Evolutionary conservation across 1,140 invertebrate genomes (phyloP).

Genomic region (Drosophila subpulchrella): DNA sequence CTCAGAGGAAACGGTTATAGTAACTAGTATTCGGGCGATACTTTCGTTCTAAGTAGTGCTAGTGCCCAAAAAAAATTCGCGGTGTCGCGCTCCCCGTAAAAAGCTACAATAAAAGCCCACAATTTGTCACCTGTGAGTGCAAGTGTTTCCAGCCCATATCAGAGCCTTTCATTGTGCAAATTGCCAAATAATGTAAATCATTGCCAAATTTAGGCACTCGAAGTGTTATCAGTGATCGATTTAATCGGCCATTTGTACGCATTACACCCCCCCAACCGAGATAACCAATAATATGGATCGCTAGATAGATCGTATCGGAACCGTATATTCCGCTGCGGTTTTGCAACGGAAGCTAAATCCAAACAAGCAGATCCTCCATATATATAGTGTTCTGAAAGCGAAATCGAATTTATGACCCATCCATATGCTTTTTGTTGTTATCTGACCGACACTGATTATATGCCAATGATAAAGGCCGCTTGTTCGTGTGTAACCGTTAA

Average conservation of each 20-base stretch:
- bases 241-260: slow-evolving; percentile 52
- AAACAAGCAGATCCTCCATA: background rate
- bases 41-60: slow-evolving; percentile 9
- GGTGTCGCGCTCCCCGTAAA: slow-evolving; percentile 8
- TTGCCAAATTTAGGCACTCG: slow-evolving; percentile 48
- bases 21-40: slow-evolving; percentile 5
- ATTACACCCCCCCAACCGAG: slow-evolving; percentile 11
- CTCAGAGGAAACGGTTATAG: slow-evolving; percentile 70
- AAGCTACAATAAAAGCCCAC: slow-evolving; percentile 14
- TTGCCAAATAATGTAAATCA: slow-evolving; percentile 68
- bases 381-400: slow-evolving; percentile 9
- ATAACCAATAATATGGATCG: background rate
- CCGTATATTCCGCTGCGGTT: background rate
- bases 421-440: slow-evolving; percentile 54
- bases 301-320: background rate
- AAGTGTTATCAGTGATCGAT: slow-evolving; percentile 51
- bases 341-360: slow-evolving; percentile 2
- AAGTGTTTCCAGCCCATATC: slow-evolving; percentile 12
- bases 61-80: slow-evolving; percentile 21
- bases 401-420: slow-evolving; percentile 46
- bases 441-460: slow-evolving; percentile 66
- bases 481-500: slow-evolving; percentile 53
- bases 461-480: slow-evolving; percentile 58
- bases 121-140: slow-evolving; percentile 52
- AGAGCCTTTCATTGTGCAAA: slow-evolving; percentile 53